A percentile compares a stretch with the other conserved stretches of the same genome.
Evolutionary conservation across 1,140 invertebrate genomes (phyloP).

Genomic region (Papilio helenus): DNA sequence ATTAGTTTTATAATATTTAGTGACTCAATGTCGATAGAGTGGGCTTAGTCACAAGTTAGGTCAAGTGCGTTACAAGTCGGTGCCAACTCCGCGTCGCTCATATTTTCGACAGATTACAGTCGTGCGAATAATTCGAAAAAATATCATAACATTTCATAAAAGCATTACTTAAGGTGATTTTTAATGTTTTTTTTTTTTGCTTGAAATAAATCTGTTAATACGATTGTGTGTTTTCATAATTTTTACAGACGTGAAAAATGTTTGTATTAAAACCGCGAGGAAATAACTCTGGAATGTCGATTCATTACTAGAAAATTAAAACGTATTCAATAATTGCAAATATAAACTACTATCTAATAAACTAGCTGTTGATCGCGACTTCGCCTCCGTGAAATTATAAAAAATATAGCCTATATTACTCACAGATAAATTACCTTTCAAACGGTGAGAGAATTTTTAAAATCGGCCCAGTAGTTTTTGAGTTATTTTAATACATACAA

Average conservation of each 20-base stretch:
- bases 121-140: not conserved
- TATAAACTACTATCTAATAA: too few species aligned
- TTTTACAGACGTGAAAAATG: not conserved
- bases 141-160: constrained; percentile 2
- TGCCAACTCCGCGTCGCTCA: constrained; percentile 22
- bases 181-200: not conserved
- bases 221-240: not conserved
- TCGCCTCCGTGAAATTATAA: too few species aligned
- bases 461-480: too few species aligned
- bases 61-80: constrained; percentile 27
- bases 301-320: not conserved
- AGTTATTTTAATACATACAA: too few species aligned
- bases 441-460: too few species aligned
- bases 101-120: not conserved
- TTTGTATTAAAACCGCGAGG: not conserved
- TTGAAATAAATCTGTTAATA: not conserved
- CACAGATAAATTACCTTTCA: too few species aligned
- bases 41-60: constrained; percentile 20
- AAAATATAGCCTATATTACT: too few species aligned
- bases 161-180: constrained; percentile 11
- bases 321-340: not conserved
- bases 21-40: constrained; percentile 26
- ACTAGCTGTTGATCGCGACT: too few species aligned
- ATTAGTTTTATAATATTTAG: not conserved
- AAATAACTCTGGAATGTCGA: not conserved